Percentiles rank a stretch among this genome's conserved stretches.
These are phyloP conservation scores for Agrotis puta DNA, from an alignment of 2,888 invertebrate species.

Conservation along the genomic window DNA sequence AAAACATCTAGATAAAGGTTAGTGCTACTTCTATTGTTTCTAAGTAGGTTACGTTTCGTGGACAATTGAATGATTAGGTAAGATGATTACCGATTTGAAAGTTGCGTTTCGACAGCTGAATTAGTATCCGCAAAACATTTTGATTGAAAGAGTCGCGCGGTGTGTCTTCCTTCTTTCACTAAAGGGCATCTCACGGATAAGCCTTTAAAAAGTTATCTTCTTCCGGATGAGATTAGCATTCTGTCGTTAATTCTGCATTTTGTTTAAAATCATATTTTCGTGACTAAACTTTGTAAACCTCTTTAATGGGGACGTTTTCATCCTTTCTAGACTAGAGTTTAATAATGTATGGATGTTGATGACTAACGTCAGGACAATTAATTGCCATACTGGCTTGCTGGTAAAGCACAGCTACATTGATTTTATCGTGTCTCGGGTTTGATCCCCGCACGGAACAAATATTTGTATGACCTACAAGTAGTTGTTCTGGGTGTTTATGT, in stretches of 20 bases:
- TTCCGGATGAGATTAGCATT: no score
- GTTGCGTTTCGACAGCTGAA: conserved; percentile 1
- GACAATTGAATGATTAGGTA: conserved; percentile 45
- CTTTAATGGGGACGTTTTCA: background rate
- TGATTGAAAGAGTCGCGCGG: background rate
- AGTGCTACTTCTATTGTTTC: conserved; percentile 49
- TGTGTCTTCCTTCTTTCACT: background rate
- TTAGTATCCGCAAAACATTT: background rate
- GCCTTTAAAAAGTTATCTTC: no score
- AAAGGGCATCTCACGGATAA: background rate
- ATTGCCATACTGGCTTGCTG: conserved; percentile 2
- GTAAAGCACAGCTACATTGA: background rate
- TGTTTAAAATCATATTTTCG: background rate
- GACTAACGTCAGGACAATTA: background rate
- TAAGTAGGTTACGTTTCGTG: conserved; percentile 36
- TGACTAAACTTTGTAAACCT: background rate
- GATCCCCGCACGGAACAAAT: no score
- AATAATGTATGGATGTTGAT: conserved; percentile 19
- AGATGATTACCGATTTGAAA: conserved; percentile 35
- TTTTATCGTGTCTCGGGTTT: no score
- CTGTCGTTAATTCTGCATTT: no score
- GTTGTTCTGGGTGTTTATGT: no score
- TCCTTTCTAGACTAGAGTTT: background rate
- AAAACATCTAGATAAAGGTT: conserved; percentile 85
- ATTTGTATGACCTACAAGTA: no score